Percentiles rank a stretch among this genome's conserved stretches.
These are phyloP conservation scores for Polyodon spathula DNA, from an alignment of 2,113 vertebrate species.

Conservation along the genomic window DNA sequence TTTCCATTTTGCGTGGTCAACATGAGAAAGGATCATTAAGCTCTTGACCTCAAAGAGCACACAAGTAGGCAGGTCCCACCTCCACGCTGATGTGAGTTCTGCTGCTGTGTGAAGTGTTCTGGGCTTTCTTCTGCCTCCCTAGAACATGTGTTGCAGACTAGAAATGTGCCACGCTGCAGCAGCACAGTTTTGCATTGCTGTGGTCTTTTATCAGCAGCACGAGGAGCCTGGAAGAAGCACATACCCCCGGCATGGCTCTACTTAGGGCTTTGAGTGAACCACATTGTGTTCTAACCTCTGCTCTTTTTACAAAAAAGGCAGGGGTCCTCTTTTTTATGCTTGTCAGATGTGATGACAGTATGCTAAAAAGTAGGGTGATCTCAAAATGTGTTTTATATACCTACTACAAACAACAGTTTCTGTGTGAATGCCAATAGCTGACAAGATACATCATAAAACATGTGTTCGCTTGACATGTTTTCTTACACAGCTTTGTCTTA, in stretches of 20 bases:
- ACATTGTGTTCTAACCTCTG: slow-evolving; percentile 17
- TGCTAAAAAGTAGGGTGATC: too few relatives aligned
- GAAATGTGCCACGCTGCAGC: slow-evolving; percentile 29
- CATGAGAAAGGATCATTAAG: neutral
- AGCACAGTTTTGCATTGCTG: slow-evolving; percentile 26
- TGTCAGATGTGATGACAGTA: too few relatives aligned
- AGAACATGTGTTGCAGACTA: slow-evolving; percentile 1
- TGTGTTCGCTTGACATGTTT: too few relatives aligned
- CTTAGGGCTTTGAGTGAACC: slow-evolving; percentile 43
- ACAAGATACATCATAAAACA: too few relatives aligned
- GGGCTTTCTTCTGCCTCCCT: slow-evolving; percentile 12
- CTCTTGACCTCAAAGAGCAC: neutral
- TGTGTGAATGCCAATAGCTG: too few relatives aligned
- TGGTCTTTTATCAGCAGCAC: slow-evolving; percentile 47
- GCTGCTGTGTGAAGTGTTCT: neutral
- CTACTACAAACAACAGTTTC: too few relatives aligned
- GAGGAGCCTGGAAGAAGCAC: slow-evolving; percentile 48
- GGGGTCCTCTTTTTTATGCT: too few relatives aligned
- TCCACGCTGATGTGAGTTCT: slow-evolving; percentile 29
- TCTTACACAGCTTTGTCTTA: too few relatives aligned
- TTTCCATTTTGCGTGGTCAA: slow-evolving; percentile 3
- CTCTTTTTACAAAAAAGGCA: too few relatives aligned
- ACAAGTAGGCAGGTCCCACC: slow-evolving; percentile 4
- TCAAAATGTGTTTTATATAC: too few relatives aligned
- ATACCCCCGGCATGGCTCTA: slow-evolving; percentile 49